Evolutionary conservation across 2,113 vertebrate species (phyloP).

Genomic region (Myotis yumanensis): DNA sequence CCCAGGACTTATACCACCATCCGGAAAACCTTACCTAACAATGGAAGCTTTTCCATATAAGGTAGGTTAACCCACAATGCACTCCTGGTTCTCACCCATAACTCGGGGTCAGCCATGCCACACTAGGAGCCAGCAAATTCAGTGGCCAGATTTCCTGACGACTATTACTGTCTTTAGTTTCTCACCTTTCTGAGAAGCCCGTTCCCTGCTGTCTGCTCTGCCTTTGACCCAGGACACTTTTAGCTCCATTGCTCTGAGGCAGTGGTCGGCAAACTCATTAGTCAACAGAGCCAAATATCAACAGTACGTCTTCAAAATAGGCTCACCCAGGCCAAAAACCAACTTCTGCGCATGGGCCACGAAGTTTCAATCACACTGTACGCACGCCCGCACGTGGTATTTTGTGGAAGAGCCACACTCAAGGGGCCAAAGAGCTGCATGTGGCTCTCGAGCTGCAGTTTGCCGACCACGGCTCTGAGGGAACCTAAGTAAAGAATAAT

Average conservation of each 20-base stretch:
- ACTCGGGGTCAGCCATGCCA: not conserved
- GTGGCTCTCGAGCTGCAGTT: too few species aligned
- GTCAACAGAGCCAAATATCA: too few species aligned
- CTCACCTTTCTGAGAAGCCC: not conserved
- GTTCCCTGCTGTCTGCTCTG: not conserved
- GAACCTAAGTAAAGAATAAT: not conserved
- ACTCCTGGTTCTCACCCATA: not conserved
- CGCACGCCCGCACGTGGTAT: too few species aligned
- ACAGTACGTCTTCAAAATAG: too few species aligned
- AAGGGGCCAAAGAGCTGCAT: too few species aligned
- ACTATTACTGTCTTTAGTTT: not conserved
- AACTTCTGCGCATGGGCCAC: too few species aligned
- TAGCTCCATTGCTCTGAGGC: not conserved
- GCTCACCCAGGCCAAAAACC: too few species aligned
- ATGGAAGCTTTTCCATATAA: not conserved
- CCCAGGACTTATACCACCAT: not conserved
- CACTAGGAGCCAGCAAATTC: not conserved
- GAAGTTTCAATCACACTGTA: too few species aligned
- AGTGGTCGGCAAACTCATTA: too few species aligned
- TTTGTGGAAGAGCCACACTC: too few species aligned
- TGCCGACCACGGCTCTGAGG: not conserved
- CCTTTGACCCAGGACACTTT: not conserved
- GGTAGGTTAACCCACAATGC: not conserved
- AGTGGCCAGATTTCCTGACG: not conserved
- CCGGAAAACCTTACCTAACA: not conserved